Conservation (phyloP, 2,113 vertebrate species). For the Semnornis frantzii region DNA sequence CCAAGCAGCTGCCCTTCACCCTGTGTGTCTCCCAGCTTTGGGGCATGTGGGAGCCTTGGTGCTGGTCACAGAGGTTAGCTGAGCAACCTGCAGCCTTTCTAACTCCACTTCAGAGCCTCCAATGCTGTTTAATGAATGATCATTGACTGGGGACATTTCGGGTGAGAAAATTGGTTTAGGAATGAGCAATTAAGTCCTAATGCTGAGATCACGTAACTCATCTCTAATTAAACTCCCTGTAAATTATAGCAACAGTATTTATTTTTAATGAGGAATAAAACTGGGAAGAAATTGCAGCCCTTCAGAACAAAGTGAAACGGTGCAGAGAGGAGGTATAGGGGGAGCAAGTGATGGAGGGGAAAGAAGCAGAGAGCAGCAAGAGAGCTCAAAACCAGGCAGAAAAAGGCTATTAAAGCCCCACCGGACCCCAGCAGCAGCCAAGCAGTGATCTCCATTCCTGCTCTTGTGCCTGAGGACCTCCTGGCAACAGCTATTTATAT, state of each 20-base stretch:
- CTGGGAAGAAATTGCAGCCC: conserved; percentile 42
- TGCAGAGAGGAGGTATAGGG: not conserved
- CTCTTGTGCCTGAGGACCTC: not conserved
- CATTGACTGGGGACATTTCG: conserved; percentile 70
- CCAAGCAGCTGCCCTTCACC: not conserved
- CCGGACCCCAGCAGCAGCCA: not conserved
- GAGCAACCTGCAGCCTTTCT: not conserved
- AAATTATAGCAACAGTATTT: conserved; percentile 71
- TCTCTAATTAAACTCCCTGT: conserved; percentile 73
- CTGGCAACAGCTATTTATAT: conserved; percentile 26
- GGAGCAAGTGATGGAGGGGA: not conserved
- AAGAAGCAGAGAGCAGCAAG: not conserved
- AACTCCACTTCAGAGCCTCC: conserved; percentile 16
- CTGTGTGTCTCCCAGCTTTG: rapidly evolving
- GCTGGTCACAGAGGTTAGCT: not conserved
- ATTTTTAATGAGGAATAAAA: conserved; percentile 74
- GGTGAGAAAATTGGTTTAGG: conserved; percentile 74
- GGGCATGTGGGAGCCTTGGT: rapidly evolving
- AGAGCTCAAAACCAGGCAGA: not conserved
- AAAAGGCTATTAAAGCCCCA: not conserved
- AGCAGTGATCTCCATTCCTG: not conserved
- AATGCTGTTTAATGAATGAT: conserved; percentile 68
- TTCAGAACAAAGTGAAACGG: not conserved
- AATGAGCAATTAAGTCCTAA: conserved; percentile 71
- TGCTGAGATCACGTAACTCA: conserved; percentile 68